Conservation (phyloP, 2,888 invertebrate species). For the Rhingia campestris region DNA sequence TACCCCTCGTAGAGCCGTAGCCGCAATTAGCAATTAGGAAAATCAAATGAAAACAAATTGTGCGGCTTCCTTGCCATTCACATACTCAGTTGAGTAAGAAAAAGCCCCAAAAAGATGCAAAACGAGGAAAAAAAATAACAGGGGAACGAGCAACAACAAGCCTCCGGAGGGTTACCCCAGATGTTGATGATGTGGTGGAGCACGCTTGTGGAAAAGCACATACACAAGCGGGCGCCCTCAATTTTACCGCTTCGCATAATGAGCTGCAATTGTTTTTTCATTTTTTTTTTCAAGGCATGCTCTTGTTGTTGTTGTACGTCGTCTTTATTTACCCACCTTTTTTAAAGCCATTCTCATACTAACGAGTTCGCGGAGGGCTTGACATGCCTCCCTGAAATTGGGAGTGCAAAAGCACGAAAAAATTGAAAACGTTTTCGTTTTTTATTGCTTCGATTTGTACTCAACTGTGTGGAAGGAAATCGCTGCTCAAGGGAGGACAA, state of each 20-base stretch:
- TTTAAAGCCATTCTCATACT: background rate
- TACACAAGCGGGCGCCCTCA: slow-evolving; percentile 2
- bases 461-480: slow-evolving; percentile 45
- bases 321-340: slow-evolving; percentile 20
- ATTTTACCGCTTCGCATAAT: slow-evolving; percentile 37
- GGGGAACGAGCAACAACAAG: slow-evolving; percentile 18
- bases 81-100: slow-evolving; percentile 27
- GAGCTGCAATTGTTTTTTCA: slow-evolving; percentile 50
- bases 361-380: background rate
- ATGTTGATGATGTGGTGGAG: slow-evolving; percentile 9
- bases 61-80: slow-evolving; percentile 50
- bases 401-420: slow-evolving; percentile 15
- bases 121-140: background rate
- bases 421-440: slow-evolving; percentile 51
- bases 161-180: slow-evolving; percentile 16
- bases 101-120: slow-evolving; percentile 7
- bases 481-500: background rate
- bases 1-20: background rate
- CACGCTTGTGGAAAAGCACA: background rate
- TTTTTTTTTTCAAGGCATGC: background rate
- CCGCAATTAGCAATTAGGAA: slow-evolving; percentile 63
- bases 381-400: background rate
- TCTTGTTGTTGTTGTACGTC: background rate
- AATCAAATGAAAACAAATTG: slow-evolving; percentile 65
- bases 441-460: slow-evolving; percentile 50